A percentile compares a stretch with the other conserved stretches of the same genome.
Evolutionary conservation across 2,113 vertebrate genomes (phyloP).

Genomic region (Anhinga rufa): DNA sequence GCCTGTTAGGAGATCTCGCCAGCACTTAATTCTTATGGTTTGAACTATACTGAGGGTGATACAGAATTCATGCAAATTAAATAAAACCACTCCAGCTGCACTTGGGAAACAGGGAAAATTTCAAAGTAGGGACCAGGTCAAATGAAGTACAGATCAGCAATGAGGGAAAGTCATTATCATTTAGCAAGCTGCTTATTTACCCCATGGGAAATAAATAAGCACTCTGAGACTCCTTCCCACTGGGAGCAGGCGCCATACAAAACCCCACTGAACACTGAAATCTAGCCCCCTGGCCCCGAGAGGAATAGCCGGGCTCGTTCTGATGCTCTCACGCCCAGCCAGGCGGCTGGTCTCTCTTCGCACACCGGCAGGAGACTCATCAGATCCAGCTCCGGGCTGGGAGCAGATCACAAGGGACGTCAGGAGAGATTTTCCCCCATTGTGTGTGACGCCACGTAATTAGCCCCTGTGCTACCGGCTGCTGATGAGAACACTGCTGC

Average conservation of each 20-base stretch:
- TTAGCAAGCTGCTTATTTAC: background rate
- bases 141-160: background rate
- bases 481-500: background rate
- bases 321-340: background rate
- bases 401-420: rapidly evolving
- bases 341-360: rapidly evolving
- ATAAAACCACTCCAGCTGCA: conserved; percentile 2
- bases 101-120: conserved; percentile 9
- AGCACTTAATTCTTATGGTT: background rate
- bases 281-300: rapidly evolving
- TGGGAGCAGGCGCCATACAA: rapidly evolving
- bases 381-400: background rate
- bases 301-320: background rate
- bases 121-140: conserved; percentile 1
- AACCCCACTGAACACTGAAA: background rate
- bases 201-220: background rate
- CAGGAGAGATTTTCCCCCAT: background rate
- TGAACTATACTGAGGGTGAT: background rate
- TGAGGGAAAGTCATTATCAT: background rate
- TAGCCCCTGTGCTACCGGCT: background rate
- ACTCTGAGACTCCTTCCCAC: background rate
- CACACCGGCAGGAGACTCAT: background rate
- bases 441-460: background rate
- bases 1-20: background rate
- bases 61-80: conserved; percentile 9